Base-by-base conservation (phyloP, 2,888 invertebrate genomes). In the Aproaerema taeniolella region DNA sequence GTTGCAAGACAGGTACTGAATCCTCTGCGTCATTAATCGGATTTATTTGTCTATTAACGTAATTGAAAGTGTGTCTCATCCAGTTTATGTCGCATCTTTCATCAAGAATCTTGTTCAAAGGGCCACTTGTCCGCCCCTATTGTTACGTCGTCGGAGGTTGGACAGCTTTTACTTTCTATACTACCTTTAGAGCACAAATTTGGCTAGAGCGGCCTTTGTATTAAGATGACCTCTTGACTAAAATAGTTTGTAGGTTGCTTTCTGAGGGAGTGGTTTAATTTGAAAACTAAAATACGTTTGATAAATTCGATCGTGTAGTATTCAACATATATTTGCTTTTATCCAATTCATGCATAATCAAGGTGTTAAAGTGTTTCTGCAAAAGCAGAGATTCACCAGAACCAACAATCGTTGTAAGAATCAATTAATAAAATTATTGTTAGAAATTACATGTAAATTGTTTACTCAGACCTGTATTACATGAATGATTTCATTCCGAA, bases 111-210 rank as follows among this genome's bases (percentile, higher is more conserved):
- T 35, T 35, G 35, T 28, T 28, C 15, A n/a, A n/a, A 36, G 31
- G 41, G 36, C 36, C 41, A 36, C 41, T 36, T 36, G 26, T 31
- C 41, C 36, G 41, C 41, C 28, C 31, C 35, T 28, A 37, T 41
- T 41, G 41, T 41, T 37, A 32, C 16, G n/a, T n/a, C 28, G 25
- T 20, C 32, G 41, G 24, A 37, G 37, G 41, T 37, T 41, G 29
- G 41, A 41, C 37, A 32, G 32, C 28, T 28, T 34, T 26, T 26
- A n/a, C 37, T 35, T 35, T 34, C 31, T 25, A 24, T 26, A 35
- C 16, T n/a, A 26, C 26, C 26, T n/a, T 26, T 26, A 26, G 5
- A 26, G 26, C n/a, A 3, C 26, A 26, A 26, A 6, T 20, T 9
- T n/a, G n/a, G 26, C 6, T 2, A 26, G n/a, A 5, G 26, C 5